Percentiles rank a stretch among this genome's conserved stretches.
Evolutionary conservation across 35 echinoderm and acorn worm genomes (phyloP).

Genomic region (Ptychodera flava): DNA sequence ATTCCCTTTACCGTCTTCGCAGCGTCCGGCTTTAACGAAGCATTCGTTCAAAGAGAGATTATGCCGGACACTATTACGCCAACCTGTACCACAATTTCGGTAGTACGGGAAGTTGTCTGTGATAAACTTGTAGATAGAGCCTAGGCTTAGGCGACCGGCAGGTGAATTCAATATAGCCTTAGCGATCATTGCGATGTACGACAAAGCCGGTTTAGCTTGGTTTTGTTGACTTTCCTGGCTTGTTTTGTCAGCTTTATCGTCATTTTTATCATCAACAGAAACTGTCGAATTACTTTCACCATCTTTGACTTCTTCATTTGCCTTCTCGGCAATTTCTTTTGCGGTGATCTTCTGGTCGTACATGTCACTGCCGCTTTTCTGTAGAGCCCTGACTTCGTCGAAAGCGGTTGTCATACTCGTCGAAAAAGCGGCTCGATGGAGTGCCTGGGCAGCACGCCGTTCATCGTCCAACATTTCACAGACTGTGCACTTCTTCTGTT

Average conservation of each 20-base stretch:
- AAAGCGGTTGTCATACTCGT: background rate
- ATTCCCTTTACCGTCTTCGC: slow-evolving; percentile 84
- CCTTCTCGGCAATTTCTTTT: background rate
- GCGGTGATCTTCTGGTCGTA: background rate
- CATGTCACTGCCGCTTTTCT: background rate
- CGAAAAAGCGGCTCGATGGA: background rate
- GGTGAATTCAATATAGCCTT: background rate
- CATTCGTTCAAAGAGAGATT: slow-evolving; percentile 70
- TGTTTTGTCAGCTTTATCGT: no score
- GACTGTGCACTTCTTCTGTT: background rate
- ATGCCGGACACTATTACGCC: slow-evolving; percentile 84
- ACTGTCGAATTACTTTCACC: background rate
- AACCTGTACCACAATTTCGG: slow-evolving; percentile 19
- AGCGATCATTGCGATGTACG: background rate
- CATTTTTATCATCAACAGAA: no score
- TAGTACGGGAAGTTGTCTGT: background rate
- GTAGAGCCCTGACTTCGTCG: background rate
- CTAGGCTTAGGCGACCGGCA: background rate
- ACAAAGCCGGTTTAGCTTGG: background rate
- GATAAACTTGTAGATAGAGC: background rate
- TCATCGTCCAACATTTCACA: background rate
- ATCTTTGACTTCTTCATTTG: background rate
- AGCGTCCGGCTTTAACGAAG: slow-evolving; percentile 65
- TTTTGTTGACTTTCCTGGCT: background rate
- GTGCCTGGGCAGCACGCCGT: background rate